Evolutionary conservation across 2,797 vertebrate genomes (phyloP).

Genomic region (Paguma larvata): DNA sequence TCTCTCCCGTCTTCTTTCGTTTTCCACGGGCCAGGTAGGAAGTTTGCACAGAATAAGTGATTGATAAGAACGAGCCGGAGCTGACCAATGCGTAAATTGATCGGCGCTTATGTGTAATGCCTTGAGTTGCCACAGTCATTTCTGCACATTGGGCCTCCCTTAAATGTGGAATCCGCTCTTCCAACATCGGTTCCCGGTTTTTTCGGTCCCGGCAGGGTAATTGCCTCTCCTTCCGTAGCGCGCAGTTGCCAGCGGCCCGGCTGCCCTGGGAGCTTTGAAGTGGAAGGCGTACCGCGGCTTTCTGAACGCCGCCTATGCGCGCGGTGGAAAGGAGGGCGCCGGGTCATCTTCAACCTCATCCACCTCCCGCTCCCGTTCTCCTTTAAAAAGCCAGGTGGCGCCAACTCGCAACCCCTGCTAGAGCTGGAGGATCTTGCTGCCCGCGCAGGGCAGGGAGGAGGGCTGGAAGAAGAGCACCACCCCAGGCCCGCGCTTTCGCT

Average conservation of each 20-base stretch:
- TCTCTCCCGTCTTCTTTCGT: background rate
- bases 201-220: no score
- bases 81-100: background rate
- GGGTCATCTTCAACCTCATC: background rate
- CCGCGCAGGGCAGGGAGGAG: rapidly evolving
- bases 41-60: background rate
- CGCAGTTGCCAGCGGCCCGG: background rate
- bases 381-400: slow-evolving; percentile 78
- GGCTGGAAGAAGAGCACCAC: background rate
- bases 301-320: rapidly evolving
- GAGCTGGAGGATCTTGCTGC: background rate
- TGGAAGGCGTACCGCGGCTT: background rate
- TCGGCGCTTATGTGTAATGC: background rate
- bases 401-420: background rate
- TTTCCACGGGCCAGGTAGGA: background rate
- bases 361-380: background rate
- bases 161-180: background rate
- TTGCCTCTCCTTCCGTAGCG: background rate
- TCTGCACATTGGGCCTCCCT: background rate
- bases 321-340: rapidly evolving
- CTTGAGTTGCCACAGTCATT: background rate
- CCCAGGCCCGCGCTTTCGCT: background rate
- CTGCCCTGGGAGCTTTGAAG: background rate
- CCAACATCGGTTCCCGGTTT: background rate
- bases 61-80: background rate